phyloP scores from a whole-genome alignment of 64 coral and sea anemone species.

The Stichodactyla helianthus region DNA sequence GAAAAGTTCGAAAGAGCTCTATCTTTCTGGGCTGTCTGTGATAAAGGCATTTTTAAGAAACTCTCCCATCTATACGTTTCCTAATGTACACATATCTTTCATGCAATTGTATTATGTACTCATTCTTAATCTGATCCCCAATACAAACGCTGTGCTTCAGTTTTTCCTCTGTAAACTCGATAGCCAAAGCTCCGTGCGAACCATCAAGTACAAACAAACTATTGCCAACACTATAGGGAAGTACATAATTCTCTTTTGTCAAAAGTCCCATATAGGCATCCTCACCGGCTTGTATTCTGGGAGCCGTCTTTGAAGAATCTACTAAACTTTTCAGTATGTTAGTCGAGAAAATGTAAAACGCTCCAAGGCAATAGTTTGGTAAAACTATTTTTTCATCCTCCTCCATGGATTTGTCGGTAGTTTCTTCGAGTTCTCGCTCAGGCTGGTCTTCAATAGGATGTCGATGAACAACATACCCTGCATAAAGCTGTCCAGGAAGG shows the following conservation, averaged over 20 bases:
- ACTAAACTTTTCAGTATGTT: background rate
- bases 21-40: background rate
- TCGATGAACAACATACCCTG: background rate
- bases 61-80: conserved; percentile 16
- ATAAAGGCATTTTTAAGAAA: background rate
- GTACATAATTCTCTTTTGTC: background rate
- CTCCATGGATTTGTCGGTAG: background rate
- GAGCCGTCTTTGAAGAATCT: background rate
- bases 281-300: background rate
- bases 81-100: conserved; percentile 25
- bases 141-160: conserved; percentile 1
- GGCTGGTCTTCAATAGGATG: background rate
- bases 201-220: conserved; percentile 13
- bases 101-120: background rate
- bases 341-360: conserved; percentile 10
- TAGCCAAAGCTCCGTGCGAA: background rate
- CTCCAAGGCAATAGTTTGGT: conserved; percentile 11
- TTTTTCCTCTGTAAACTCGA: conserved; percentile 16
- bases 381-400: background rate
- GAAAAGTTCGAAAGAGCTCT: background rate
- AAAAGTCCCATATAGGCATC: conserved; percentile 10
- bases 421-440: background rate
- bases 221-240: conserved; percentile 5
- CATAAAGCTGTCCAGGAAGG: background rate
- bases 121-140: background rate